A percentile compares a stretch with the other conserved stretches of the same genome.
phyloP scores from a whole-genome alignment of 2,888 invertebrate species.

The Meiosimyza decipiens region DNA sequence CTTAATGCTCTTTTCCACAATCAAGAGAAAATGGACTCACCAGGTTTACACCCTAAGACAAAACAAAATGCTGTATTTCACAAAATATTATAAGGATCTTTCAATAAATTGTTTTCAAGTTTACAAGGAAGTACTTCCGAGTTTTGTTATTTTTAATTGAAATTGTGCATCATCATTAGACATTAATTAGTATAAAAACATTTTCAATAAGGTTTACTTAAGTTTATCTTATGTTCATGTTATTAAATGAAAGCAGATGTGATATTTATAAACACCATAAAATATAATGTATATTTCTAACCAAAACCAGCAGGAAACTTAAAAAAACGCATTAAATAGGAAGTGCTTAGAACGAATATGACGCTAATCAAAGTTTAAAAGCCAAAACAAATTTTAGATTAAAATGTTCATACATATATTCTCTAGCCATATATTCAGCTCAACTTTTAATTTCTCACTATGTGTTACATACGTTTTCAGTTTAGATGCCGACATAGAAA shows the following conservation, averaged over 20 bases:
- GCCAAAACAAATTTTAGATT: too few species aligned
- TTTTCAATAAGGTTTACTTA: conserved; percentile 2
- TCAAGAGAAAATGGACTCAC: too few species aligned
- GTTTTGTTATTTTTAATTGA: neutral
- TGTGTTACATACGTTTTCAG: too few species aligned
- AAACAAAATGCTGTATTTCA: neutral
- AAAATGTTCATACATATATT: too few species aligned
- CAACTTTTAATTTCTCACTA: too few species aligned
- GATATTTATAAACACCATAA: conserved; percentile 32
- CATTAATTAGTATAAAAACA: neutral
- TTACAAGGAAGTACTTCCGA: neutral
- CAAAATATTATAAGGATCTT: neutral
- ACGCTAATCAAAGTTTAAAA: too few species aligned
- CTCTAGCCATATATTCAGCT: too few species aligned
- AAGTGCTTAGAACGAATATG: too few species aligned
- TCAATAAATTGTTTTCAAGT: neutral
- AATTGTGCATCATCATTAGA: neutral
- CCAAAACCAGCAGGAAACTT: conserved; percentile 21
- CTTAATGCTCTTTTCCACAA: too few species aligned
- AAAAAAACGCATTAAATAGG: neutral
- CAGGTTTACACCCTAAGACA: too few species aligned
- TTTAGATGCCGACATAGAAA: too few species aligned
- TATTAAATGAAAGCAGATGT: conserved; percentile 28
- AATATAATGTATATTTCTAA: neutral
- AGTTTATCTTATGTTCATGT: conserved; percentile 8